Percentiles rank a stretch among this genome's conserved stretches.
phyloP scores from a whole-genome alignment of 2,888 invertebrate species.

The Macrophya annulata region DNA sequence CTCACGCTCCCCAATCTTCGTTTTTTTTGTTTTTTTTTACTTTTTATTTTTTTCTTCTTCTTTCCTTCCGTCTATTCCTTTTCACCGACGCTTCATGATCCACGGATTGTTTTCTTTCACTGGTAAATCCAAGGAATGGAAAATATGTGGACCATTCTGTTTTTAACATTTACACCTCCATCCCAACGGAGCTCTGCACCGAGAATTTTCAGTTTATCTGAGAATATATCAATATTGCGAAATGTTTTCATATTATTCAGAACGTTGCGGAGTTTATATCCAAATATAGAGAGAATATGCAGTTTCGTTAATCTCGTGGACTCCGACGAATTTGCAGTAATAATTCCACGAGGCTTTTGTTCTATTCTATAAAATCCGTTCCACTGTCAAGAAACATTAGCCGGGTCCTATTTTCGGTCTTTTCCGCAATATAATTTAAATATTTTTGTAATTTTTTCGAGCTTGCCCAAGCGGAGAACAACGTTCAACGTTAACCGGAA shows the following conservation, averaged over 20 bases:
- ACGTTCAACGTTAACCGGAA: not conserved
- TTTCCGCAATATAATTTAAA: not conserved
- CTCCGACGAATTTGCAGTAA: not conserved
- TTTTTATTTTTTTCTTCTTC: not conserved
- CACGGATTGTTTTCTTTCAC: conserved; percentile 11
- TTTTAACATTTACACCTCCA: not conserved
- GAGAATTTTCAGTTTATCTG: not conserved
- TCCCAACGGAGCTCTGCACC: conserved; percentile 7
- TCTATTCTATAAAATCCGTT: not conserved
- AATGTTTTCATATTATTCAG: conserved; percentile 3
- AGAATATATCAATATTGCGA: conserved; percentile 8
- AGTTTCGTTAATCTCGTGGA: conserved; percentile 1
- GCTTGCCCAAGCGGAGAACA: not conserved
- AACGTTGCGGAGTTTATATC: not conserved
- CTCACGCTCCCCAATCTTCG: conserved; percentile 29
- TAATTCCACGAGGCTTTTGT: not conserved
- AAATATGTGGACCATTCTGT: conserved; percentile 12
- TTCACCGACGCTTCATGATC: not conserved
- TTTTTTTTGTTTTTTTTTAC: not conserved
- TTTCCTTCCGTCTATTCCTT: not conserved
- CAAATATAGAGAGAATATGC: not conserved
- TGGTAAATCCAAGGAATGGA: conserved; percentile 13
- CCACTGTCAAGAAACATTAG: not conserved
- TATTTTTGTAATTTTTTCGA: not conserved
- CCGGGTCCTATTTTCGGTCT: not conserved